Evolutionary conservation across 2,888 invertebrate genomes (phyloP).

Genomic region (Leptothorax acervorum): DNA sequence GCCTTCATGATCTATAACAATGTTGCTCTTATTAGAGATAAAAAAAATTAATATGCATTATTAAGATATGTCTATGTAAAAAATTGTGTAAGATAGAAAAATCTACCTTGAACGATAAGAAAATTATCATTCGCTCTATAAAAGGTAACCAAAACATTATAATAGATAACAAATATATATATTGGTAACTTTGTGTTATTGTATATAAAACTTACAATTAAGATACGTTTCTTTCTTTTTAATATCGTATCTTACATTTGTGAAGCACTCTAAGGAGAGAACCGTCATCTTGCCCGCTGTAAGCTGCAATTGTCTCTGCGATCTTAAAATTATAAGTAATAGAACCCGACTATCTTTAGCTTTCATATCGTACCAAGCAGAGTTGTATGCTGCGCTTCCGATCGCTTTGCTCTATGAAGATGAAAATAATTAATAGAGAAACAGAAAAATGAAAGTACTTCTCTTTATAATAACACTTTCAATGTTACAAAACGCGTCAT

Average conservation of each 20-base stretch:
- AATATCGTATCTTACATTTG: conserved; percentile 50
- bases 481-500: not conserved
- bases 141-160: too few species aligned
- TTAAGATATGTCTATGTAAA: too few species aligned
- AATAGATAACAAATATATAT: too few species aligned
- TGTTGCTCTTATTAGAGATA: too few species aligned
- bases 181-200: too few species aligned
- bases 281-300: conserved; percentile 56
- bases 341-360: conserved; percentile 31
- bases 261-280: conserved; percentile 55
- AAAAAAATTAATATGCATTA: too few species aligned
- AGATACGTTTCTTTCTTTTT: not conserved
- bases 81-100: too few species aligned
- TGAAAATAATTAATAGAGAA: not conserved
- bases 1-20: too few species aligned
- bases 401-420: conserved; percentile 46
- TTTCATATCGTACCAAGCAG: conserved; percentile 59
- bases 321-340: conserved; percentile 57
- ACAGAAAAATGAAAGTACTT: not conserved
- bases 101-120: too few species aligned
- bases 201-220: too few species aligned
- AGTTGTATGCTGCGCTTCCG: conserved; percentile 47
- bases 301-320: conserved; percentile 49
- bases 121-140: too few species aligned
- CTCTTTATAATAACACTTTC: not conserved